Percentiles rank a stretch among this genome's conserved stretches.
Conservation (phyloP, 2,113 vertebrate species). For the Scolopax mira region DNA sequence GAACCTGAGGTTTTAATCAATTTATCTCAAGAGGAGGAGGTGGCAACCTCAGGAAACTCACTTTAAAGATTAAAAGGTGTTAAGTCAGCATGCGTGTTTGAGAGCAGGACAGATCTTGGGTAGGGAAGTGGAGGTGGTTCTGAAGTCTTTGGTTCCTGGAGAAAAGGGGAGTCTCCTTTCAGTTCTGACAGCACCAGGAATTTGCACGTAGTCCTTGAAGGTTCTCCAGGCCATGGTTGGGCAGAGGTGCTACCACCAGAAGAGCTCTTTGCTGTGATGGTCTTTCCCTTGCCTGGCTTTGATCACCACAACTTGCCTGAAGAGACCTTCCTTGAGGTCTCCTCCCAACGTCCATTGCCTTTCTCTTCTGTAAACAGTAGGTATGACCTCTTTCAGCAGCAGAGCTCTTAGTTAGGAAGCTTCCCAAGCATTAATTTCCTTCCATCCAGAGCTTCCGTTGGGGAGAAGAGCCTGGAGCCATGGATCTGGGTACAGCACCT, state of each 20-base stretch:
- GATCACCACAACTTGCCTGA: neutral
- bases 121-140: neutral
- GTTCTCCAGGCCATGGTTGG: neutral
- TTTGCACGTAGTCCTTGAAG: neutral
- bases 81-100: neutral
- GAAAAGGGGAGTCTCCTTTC: neutral
- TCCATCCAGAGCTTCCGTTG: neutral
- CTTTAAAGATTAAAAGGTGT: neutral
- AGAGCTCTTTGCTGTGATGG: neutral
- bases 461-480: neutral
- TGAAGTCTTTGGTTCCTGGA: neutral
- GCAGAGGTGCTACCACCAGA: neutral
- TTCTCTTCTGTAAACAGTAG: neutral
- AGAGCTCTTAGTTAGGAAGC: neutral
- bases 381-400: neutral
- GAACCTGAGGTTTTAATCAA: neutral
- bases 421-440: neutral
- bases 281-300: neutral
- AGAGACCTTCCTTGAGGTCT: neutral
- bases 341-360: neutral
- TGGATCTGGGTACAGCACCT: neutral
- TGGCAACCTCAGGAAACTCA: neutral
- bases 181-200: neutral
- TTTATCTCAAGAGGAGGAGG: neutral
- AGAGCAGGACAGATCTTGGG: neutral